These are phyloP conservation scores for Acronicta alni DNA, from an alignment of 2,888 invertebrate genomes.

Conservation along the genomic window DNA sequence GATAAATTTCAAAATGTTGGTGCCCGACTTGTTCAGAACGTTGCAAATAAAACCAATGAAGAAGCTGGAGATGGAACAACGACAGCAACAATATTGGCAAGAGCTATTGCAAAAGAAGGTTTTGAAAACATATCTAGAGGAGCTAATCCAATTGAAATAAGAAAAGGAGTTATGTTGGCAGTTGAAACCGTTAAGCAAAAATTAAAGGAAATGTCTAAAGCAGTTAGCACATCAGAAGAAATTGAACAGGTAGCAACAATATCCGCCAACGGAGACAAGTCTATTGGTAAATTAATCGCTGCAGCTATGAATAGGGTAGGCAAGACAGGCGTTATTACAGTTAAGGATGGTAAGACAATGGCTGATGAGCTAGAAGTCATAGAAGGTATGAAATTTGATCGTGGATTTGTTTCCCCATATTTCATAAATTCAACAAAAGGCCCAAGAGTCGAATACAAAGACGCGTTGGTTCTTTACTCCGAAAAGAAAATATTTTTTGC, in stretches of 20 bases:
- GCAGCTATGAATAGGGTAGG: constrained; percentile 99
- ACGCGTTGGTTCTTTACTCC: constrained; percentile 96
- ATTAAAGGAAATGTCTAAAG: constrained; percentile 95
- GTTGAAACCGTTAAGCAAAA: constrained; percentile 96
- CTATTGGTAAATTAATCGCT: constrained; percentile 97
- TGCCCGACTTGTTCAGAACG: constrained; percentile 99
- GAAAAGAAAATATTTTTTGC: constrained; percentile 99
- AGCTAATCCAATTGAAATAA: constrained; percentile 98
- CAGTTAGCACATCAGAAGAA: constrained; percentile 98
- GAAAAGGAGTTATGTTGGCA: constrained; percentile 97
- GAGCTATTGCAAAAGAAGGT: constrained; percentile 99
- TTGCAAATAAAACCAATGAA: constrained; percentile 99
- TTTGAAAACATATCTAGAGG: constrained; percentile 99
- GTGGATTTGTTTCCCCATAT: constrained; percentile 99
- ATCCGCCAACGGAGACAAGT: constrained; percentile 98
- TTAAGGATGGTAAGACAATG: constrained; percentile 99
- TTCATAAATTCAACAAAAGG: constrained; percentile 99
- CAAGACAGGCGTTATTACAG: constrained; percentile 99
- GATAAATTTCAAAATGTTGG: constrained; percentile 99
- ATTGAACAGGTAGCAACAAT: constrained; percentile 99
- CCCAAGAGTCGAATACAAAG: constrained; percentile 98
- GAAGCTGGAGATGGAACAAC: constrained; percentile 99
- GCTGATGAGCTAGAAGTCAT: constrained; percentile 97
- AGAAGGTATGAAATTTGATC: constrained; percentile 99
- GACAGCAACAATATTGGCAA: constrained; percentile 98